These are phyloP conservation scores for Cebus imitator DNA, from an alignment of 2,113 vertebrate genomes.

Conservation along the genomic window DNA sequence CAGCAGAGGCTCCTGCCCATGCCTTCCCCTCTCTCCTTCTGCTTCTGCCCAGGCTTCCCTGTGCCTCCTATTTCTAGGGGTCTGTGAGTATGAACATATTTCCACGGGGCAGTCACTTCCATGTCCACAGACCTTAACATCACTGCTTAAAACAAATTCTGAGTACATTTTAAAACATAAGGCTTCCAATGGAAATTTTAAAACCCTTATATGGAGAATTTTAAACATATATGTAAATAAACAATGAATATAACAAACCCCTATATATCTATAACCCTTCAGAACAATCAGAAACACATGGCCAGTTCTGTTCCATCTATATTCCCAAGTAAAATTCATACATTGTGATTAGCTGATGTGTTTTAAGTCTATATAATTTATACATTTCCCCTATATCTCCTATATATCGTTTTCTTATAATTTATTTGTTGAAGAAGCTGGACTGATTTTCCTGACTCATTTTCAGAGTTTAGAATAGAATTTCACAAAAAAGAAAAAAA, in stretches of 20 bases:
- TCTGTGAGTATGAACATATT: neutral
- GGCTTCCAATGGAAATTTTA: too few relatives aligned
- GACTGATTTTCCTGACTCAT: neutral
- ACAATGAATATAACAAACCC: neutral
- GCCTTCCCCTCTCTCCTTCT: neutral
- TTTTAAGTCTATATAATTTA: neutral
- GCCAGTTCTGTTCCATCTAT: too few relatives aligned
- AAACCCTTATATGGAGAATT: too few relatives aligned
- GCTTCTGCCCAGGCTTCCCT: neutral
- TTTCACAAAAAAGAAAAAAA: neutral
- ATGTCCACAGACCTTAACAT: neutral
- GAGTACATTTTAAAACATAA: neutral
- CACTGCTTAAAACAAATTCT: neutral
- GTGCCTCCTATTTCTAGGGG: neutral
- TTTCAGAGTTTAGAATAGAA: neutral
- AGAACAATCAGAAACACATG: too few relatives aligned
- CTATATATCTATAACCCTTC: neutral
- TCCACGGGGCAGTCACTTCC: neutral
- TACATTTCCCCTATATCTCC: neutral
- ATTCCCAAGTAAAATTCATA: neutral
- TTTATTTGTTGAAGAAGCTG: neutral
- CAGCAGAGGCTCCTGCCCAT: neutral
- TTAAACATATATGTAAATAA: neutral
- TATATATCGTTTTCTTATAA: neutral
- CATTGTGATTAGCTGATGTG: neutral